A percentile compares a stretch with the other conserved stretches of the same genome.
phyloP scores from a whole-genome alignment of 2,888 invertebrate genomes.

The Platycnemis pennipes region DNA sequence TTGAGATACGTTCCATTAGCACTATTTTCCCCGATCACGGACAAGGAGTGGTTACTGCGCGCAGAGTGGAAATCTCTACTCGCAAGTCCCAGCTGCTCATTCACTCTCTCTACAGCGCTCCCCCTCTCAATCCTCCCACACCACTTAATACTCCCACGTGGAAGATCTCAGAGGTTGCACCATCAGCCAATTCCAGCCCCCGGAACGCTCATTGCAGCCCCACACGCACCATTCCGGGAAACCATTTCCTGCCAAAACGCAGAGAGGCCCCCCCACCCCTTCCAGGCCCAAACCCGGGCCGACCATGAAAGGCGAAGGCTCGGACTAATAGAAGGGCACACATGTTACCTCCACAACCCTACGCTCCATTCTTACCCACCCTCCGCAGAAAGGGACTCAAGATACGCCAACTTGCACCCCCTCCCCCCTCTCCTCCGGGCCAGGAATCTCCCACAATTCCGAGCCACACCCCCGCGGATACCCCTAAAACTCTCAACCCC shows the following conservation, averaged over 20 bases:
- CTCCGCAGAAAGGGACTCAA: neutral
- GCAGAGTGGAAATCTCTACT: neutral
- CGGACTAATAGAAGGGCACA: constrained; percentile 40
- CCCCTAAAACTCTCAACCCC: neutral
- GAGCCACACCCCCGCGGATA: constrained; percentile 29
- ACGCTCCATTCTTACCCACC: neutral
- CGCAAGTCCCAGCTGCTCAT: neutral
- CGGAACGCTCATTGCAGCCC: constrained; percentile 20
- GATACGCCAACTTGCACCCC: constrained; percentile 28
- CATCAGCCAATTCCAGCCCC: constrained; percentile 53
- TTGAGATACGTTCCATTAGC: constrained; percentile 7
- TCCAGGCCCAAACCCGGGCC: neutral
- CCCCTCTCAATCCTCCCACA: neutral
- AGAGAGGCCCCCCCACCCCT: neutral
- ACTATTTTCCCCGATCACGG: neutral
- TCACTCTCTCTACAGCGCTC: neutral
- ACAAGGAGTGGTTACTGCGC: neutral
- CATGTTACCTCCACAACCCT: constrained; percentile 16
- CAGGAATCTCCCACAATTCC: constrained; percentile 19
- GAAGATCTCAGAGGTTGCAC: neutral
- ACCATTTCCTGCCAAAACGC: constrained; percentile 42
- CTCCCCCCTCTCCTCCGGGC: neutral
- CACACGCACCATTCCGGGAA: neutral
- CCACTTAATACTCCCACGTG: neutral
- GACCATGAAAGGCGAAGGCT: neutral